phyloP scores from a whole-genome alignment of 1,140 invertebrate species.

The Bombus confusus region DNA sequence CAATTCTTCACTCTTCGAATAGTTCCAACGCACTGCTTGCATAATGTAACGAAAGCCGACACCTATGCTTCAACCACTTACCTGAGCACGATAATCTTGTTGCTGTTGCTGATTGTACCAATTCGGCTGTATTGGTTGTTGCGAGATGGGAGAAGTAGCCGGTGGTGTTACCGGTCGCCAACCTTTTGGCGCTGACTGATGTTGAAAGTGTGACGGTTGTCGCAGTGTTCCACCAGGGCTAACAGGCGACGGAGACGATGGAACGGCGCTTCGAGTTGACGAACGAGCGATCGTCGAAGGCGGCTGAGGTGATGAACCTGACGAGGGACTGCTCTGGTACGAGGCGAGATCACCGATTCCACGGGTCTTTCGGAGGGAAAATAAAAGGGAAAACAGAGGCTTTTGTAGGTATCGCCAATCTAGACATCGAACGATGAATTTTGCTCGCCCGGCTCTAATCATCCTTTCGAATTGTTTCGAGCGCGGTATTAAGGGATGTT shows the following conservation, averaged over 20 bases:
- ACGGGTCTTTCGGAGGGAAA: conserved; percentile 75
- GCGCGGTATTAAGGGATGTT: not conserved
- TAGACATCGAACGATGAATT: not conserved
- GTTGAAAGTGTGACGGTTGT: conserved; percentile 76
- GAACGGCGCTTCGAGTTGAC: conserved; percentile 54
- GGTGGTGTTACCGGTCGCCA: conserved; percentile 78
- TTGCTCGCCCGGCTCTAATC: not conserved
- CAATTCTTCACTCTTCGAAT: not conserved
- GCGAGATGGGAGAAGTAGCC: conserved; percentile 81
- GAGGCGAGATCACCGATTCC: conserved; percentile 76
- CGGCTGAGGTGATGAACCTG: conserved; percentile 71
- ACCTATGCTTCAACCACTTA: conserved; percentile 49
- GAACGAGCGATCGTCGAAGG: conserved; percentile 57
- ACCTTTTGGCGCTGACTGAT: conserved; percentile 65
- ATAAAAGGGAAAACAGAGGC: conserved; percentile 52
- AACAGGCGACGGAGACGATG: conserved; percentile 69
- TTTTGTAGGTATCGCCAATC: conserved; percentile 56
- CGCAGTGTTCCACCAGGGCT: conserved; percentile 73
- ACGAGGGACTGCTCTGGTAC: conserved; percentile 75
- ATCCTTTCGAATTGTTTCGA: conserved; percentile 19
- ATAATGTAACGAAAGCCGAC: not conserved
- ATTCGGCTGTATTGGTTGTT: conserved; percentile 71
- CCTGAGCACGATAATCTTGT: conserved; percentile 74
- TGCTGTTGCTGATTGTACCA: conserved; percentile 73
- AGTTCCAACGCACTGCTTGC: not conserved